phyloP scores from a whole-genome alignment of 2,888 invertebrate species.

The Drosophila birchii region DNA sequence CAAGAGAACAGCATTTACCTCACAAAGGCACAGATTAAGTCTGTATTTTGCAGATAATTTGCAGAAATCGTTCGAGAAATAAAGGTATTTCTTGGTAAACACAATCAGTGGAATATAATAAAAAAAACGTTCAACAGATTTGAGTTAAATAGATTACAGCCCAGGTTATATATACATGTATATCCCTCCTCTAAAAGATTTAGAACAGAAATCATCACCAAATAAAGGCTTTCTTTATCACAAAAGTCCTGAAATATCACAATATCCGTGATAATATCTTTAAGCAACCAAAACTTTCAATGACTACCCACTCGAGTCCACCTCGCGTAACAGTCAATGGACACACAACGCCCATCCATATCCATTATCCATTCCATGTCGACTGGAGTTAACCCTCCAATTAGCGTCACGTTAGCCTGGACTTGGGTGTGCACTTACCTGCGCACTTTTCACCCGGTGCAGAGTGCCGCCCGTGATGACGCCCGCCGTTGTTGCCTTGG shows the following conservation, averaged over 20 bases:
- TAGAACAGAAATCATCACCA: background rate
- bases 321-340: conserved; percentile 1
- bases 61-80: background rate
- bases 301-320: background rate
- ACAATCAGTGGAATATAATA: background rate
- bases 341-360: conserved; percentile 9
- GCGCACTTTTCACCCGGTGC: conserved; percentile 68
- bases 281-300: background rate
- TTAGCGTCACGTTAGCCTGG: conserved; percentile 58
- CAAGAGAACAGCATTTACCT: background rate
- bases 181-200: no score
- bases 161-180: background rate
- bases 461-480: conserved; percentile 69
- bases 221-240: background rate
- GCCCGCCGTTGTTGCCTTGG: conserved; percentile 71
- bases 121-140: background rate
- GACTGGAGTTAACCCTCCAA: conserved; percentile 56
- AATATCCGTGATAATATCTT: background rate
- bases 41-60: background rate
- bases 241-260: no score
- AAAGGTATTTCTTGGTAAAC: conserved; percentile 3
- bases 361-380: conserved; percentile 17
- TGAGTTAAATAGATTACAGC: background rate
- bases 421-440: conserved; percentile 60
- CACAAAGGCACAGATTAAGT: background rate